Evolutionary conservation across 30 jellyfish, hydroid and myxozoan genomes (phyloP).

Genomic region (Cassiopea xamachana): DNA sequence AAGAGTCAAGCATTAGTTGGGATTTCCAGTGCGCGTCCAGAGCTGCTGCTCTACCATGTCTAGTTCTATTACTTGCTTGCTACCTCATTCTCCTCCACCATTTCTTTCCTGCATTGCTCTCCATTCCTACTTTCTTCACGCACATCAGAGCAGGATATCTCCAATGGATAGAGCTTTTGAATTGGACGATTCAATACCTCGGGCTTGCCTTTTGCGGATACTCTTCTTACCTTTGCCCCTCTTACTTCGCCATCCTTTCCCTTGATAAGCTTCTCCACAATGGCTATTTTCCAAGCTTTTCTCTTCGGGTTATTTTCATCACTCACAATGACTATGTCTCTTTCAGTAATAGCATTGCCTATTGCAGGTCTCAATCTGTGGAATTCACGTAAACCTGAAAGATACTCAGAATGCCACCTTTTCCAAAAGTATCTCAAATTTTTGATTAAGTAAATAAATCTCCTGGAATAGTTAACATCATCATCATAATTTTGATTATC

Average conservation of each 20-base stretch:
- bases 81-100: slow-evolving; percentile 8
- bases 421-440: slow-evolving; percentile 34
- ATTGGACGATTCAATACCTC: slow-evolving; percentile 11
- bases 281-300: slow-evolving; percentile 45
- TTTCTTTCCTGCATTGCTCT: background rate
- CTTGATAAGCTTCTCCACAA: slow-evolving; percentile 44
- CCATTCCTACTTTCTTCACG: background rate
- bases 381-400: slow-evolving; percentile 31
- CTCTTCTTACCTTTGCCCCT: slow-evolving; percentile 68
- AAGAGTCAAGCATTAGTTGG: slow-evolving; percentile 69
- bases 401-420: slow-evolving; percentile 58
- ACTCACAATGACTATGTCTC: slow-evolving; percentile 51
- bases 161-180: slow-evolving; percentile 55
- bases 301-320: slow-evolving; percentile 53
- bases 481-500: slow-evolving; percentile 1
- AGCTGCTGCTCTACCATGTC: slow-evolving; percentile 69
- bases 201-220: slow-evolving; percentile 41
- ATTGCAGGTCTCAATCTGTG: background rate
- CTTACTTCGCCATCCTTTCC: slow-evolving; percentile 62
- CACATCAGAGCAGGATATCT: background rate
- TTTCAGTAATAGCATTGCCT: background rate
- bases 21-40: slow-evolving; percentile 64
- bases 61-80: background rate
- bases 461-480: background rate
- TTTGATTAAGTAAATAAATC: slow-evolving; percentile 13